Percentiles rank a stretch among this genome's conserved stretches.
Evolutionary conservation across 2,888 invertebrate genomes (phyloP).

Genomic region (Heterodera filipjevi): DNA sequence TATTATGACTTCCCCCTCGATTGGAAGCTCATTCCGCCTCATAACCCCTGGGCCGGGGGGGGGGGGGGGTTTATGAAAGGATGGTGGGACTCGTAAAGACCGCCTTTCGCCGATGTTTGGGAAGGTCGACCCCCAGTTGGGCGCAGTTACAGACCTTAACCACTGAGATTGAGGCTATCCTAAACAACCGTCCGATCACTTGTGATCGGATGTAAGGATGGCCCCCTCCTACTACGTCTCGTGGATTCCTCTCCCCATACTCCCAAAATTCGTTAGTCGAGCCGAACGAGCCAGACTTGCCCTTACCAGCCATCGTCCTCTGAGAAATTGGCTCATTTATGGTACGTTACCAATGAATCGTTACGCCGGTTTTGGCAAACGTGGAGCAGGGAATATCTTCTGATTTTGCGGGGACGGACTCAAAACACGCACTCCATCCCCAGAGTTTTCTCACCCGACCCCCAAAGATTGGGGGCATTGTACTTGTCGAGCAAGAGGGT

Average conservation of each 20-base stretch:
- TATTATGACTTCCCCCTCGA: not conserved
- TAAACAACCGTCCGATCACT: constrained; percentile 32
- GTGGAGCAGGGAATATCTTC: constrained; percentile 3
- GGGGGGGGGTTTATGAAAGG: not conserved
- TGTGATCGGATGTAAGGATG: not conserved
- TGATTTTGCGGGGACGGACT: not conserved
- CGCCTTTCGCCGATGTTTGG: not conserved
- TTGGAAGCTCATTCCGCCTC: constrained; percentile 1
- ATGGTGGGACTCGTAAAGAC: not conserved
- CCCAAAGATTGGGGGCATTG: not conserved
- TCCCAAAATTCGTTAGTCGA: constrained; percentile 8
- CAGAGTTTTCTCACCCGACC: not conserved
- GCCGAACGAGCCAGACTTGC: not conserved
- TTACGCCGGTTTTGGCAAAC: not conserved
- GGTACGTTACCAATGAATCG: not conserved
- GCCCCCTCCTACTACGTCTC: not conserved
- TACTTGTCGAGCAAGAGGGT: not conserved
- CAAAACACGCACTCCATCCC: not conserved
- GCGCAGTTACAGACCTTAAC: constrained; percentile 26
- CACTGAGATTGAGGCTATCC: constrained; percentile 19
- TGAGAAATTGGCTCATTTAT: constrained; percentile 9
- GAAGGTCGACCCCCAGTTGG: not conserved
- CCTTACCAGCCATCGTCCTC: not conserved
- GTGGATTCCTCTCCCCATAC: constrained; percentile 27
- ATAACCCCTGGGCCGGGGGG: constrained; percentile 11